Evolutionary conservation across 2,113 vertebrate species (phyloP).

Genomic region (Uria aalge): DNA sequence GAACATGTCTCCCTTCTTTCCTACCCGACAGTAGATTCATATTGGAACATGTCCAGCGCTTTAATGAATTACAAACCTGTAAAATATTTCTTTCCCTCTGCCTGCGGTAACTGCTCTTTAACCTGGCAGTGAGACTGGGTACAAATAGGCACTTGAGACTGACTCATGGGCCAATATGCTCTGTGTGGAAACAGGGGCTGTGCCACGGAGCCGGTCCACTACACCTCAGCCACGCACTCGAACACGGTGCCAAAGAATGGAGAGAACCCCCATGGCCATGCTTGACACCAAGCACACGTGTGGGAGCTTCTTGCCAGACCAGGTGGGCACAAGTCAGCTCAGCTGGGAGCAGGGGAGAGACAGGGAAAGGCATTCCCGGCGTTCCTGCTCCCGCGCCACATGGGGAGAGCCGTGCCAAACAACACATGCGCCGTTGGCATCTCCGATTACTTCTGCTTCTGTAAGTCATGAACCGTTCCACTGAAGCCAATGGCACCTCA

Average conservation of each 20-base stretch:
- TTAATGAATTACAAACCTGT: slow-evolving; percentile 43
- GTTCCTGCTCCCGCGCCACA: background rate
- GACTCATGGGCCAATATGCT: background rate
- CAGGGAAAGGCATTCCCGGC: background rate
- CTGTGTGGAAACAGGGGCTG: background rate
- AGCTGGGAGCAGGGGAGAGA: background rate
- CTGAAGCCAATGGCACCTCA: slow-evolving; percentile 2
- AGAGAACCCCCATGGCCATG: background rate
- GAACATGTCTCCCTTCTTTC: slow-evolving; percentile 20
- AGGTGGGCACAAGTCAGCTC: background rate
- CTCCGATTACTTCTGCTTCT: background rate
- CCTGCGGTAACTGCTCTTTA: background rate
- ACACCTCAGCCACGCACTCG: fast-evolving
- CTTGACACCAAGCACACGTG: background rate
- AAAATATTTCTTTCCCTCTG: slow-evolving; percentile 35
- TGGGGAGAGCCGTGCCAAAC: background rate
- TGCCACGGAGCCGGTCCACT: fast-evolving
- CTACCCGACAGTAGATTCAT: background rate
- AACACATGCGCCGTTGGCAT: background rate
- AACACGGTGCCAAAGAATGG: background rate
- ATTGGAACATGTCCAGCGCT: background rate
- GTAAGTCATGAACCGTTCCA: background rate
- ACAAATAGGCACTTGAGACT: background rate
- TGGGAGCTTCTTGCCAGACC: background rate
- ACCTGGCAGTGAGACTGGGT: background rate